phyloP scores from a whole-genome alignment of 2,888 invertebrate genomes.

The Vannuccia rotundouncinata region DNA sequence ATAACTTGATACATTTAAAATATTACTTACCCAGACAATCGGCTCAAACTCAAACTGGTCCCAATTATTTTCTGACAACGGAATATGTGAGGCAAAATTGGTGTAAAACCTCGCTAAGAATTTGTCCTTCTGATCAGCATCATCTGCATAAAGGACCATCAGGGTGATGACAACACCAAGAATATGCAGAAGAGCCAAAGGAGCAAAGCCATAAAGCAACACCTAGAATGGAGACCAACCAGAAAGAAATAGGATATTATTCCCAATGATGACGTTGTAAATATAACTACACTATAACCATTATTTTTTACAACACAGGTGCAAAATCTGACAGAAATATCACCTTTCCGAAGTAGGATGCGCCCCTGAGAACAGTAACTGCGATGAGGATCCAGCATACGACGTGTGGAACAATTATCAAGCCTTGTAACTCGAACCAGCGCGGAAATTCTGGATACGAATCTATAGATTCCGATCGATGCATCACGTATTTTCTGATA shows the following conservation, averaged over 20 bases:
- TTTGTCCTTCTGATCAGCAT: not conserved
- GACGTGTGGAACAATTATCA: constrained; percentile 31
- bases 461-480: too few relatives aligned
- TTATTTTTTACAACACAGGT: too few relatives aligned
- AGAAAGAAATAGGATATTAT: too few relatives aligned
- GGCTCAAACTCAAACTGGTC: constrained; percentile 38
- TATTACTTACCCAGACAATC: constrained; percentile 36
- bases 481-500: constrained; percentile 25
- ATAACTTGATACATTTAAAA: too few relatives aligned
- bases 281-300: too few relatives aligned
- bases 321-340: too few relatives aligned
- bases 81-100: constrained; percentile 37
- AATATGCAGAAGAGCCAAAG: constrained; percentile 25
- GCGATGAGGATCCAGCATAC: constrained; percentile 32
- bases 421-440: constrained; percentile 24
- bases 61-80: constrained; percentile 29
- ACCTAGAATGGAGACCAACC: too few relatives aligned
- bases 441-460: too few relatives aligned
- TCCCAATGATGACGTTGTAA: too few relatives aligned
- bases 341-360: constrained; percentile 25
- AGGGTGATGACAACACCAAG: constrained; percentile 12
- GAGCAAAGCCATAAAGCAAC: constrained; percentile 35
- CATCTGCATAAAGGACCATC: not conserved
- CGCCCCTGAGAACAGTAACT: constrained; percentile 29
- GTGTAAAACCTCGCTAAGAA: constrained; percentile 31